These are phyloP conservation scores for Eugnorisma glareosa DNA, from an alignment of 2,888 invertebrate species.

Conservation along the genomic window DNA sequence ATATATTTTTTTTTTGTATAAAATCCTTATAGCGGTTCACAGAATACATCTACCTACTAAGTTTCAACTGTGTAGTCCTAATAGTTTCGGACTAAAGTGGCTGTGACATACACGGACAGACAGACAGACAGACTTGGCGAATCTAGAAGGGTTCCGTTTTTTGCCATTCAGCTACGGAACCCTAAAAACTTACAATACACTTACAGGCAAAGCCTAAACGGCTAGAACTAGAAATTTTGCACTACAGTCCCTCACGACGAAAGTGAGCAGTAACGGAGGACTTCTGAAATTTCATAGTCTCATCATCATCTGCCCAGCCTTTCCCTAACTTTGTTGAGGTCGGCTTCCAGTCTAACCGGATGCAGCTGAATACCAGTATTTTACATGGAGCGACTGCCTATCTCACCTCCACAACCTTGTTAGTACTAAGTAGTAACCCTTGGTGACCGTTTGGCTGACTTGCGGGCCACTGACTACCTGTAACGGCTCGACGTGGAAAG, in stretches of 20 bases:
- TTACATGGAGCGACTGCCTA: background rate
- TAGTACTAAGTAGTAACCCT: background rate
- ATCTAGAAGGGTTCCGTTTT: too few species aligned
- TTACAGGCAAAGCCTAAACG: background rate
- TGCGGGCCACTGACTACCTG: background rate
- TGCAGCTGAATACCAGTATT: background rate
- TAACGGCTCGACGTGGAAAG: background rate
- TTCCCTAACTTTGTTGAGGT: background rate
- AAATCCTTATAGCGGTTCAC: too few species aligned
- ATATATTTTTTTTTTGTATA: too few species aligned
- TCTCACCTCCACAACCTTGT: background rate
- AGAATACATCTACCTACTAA: too few species aligned
- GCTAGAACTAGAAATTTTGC: background rate
- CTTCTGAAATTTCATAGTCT: background rate
- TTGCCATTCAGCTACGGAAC: too few species aligned
- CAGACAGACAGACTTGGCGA: too few species aligned
- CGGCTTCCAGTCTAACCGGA: background rate
- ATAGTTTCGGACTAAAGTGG: too few species aligned
- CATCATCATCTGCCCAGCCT: background rate
- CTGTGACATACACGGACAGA: too few species aligned
- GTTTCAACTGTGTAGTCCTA: too few species aligned
- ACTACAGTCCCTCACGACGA: background rate
- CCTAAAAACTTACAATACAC: too few species aligned
- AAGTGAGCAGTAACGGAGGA: background rate
- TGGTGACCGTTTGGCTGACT: background rate